These are phyloP conservation scores for Stenichneumon culpator DNA, from an alignment of 2,888 invertebrate genomes.

Conservation along the genomic window DNA sequence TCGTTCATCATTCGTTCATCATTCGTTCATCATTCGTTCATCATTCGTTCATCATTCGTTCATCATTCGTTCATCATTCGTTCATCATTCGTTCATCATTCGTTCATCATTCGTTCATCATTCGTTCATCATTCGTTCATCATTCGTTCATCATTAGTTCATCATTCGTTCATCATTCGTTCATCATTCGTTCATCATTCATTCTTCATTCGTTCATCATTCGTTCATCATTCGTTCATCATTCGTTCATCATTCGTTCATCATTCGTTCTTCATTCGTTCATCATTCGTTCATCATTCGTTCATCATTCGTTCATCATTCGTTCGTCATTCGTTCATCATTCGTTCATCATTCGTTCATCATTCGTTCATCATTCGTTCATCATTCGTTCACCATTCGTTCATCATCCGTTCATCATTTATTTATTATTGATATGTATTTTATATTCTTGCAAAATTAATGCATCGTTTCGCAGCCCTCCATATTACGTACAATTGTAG, in stretches of 20 bases:
- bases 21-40: background rate
- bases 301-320: background rate
- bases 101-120: background rate
- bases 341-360: background rate
- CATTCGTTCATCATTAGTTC: background rate
- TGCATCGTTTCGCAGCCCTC: slow-evolving; percentile 9
- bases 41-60: background rate
- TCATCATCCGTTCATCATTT: slow-evolving; percentile 18
- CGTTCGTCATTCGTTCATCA: too few relatives aligned
- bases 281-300: background rate
- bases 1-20: background rate
- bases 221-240: background rate
- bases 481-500: slow-evolving; percentile 14
- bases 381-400: background rate
- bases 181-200: background rate
- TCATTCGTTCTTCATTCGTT: too few relatives aligned
- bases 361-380: background rate
- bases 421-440: background rate
- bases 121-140: background rate
- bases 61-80: too few relatives aligned
- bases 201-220: background rate
- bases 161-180: background rate
- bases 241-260: background rate
- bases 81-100: background rate
- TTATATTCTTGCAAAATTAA: slow-evolving; percentile 28